phyloP scores from a whole-genome alignment of 1,140 invertebrate species.

The Magallana ariakensis region DNA sequence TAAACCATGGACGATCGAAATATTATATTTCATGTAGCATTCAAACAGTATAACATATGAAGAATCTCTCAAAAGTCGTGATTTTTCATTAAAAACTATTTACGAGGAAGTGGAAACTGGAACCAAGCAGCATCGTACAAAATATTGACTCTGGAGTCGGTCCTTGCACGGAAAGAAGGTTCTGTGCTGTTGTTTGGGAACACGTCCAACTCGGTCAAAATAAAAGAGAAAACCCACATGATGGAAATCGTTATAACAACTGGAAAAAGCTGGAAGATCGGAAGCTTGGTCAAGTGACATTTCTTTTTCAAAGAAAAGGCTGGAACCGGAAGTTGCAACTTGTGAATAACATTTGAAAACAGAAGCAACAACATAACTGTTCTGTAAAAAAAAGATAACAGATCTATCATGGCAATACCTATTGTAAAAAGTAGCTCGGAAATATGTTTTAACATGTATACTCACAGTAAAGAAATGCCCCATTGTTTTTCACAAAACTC shows the following conservation, averaged over 20 bases:
- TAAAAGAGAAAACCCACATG: conserved; percentile 88
- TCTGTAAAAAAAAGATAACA: conserved; percentile 26
- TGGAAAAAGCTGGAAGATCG: conserved; percentile 59
- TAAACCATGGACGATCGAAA: too few species aligned
- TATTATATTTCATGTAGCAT: too few species aligned
- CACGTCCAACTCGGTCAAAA: conserved; percentile 86
- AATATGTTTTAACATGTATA: background rate
- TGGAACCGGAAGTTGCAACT: conserved; percentile 53
- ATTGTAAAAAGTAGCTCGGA: too few species aligned
- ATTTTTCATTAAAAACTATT: conserved; percentile 38
- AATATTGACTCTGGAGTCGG: conserved; percentile 88
- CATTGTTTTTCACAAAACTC: conserved; percentile 88
- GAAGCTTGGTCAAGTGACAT: conserved; percentile 54
- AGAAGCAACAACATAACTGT: conserved; percentile 54
- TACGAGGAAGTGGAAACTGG: conserved; percentile 89
- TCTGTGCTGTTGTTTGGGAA: conserved; percentile 78
- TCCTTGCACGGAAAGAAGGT: conserved; percentile 86
- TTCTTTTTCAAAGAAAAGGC: conserved; percentile 25
- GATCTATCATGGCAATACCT: too few species aligned
- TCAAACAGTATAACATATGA: too few species aligned
- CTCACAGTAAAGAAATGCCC: conserved; percentile 88
- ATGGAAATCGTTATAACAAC: conserved; percentile 85
- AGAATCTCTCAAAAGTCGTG: too few species aligned
- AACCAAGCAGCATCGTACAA: conserved; percentile 89
- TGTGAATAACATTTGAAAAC: conserved; percentile 57